Evolutionary conservation across 2,888 invertebrate genomes (phyloP).

Genomic region (Dynastes grantii): DNA sequence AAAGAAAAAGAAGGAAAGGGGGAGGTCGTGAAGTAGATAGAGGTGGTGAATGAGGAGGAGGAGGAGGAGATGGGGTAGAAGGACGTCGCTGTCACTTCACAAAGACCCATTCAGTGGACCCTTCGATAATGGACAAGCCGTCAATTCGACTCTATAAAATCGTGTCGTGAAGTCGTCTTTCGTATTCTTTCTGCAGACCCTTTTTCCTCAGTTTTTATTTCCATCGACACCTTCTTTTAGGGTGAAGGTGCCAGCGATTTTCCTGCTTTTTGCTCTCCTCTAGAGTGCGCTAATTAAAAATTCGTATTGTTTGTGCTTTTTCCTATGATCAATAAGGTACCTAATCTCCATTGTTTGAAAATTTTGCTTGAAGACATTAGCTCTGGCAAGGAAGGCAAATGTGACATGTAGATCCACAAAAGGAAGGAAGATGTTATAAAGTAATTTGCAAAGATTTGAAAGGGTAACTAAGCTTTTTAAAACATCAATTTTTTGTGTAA

Average conservation of each 20-base stretch:
- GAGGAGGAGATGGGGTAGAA: not conserved
- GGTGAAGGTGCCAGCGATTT: not conserved
- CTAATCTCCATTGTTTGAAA: too few species aligned
- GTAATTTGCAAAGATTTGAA: too few species aligned
- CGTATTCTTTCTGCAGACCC: constrained; percentile 9
- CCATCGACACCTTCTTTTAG: not conserved
- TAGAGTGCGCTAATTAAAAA: constrained; percentile 29
- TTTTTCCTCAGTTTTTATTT: constrained; percentile 8
- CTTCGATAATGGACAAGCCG: constrained; percentile 55
- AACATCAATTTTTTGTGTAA: too few species aligned
- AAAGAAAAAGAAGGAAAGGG: not conserved
- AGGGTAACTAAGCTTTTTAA: too few species aligned
- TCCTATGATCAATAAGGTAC: not conserved
- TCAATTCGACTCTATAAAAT: constrained; percentile 49
- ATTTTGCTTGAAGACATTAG: too few species aligned
- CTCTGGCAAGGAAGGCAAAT: too few species aligned
- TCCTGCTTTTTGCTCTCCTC: not conserved
- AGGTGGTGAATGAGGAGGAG: not conserved
- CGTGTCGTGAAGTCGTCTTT: constrained; percentile 38
- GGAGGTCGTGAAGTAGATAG: constrained; percentile 8
- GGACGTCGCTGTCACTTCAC: constrained; percentile 53
- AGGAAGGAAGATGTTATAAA: too few species aligned
- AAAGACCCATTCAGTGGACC: constrained; percentile 55
- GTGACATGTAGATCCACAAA: too few species aligned
- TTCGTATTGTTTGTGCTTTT: constrained; percentile 16